These are phyloP conservation scores for Anguilla pacifica DNA, from an alignment of 2,797 vertebrate species.

Conservation along the genomic window DNA sequence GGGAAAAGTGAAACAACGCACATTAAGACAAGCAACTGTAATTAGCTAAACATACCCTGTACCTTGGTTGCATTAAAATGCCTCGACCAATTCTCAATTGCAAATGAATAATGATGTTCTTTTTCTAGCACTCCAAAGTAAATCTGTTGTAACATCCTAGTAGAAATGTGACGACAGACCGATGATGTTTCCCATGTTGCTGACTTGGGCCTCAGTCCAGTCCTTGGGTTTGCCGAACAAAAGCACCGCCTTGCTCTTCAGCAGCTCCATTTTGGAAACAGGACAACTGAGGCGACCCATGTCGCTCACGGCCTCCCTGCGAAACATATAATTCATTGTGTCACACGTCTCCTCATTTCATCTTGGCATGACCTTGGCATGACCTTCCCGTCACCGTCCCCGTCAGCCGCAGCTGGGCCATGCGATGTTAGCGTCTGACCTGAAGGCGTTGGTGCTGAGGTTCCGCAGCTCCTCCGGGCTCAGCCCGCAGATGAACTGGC, in stretches of 20 bases:
- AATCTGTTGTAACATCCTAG: background rate
- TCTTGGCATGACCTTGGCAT: background rate
- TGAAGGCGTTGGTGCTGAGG: slow-evolving; percentile 57
- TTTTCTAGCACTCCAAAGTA: background rate
- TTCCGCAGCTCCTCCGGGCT: slow-evolving; percentile 51
- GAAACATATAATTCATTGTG: slow-evolving; percentile 25
- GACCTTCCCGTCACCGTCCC: background rate
- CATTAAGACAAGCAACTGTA: background rate
- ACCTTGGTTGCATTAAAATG: background rate
- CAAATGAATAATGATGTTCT: background rate
- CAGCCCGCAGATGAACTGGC: slow-evolving; percentile 71
- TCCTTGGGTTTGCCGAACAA: slow-evolving; percentile 28
- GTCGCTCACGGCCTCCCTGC: slow-evolving; percentile 66
- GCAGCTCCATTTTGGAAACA: background rate
- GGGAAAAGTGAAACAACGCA: background rate
- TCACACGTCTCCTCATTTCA: background rate
- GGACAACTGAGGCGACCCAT: slow-evolving; percentile 44
- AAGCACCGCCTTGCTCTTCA: slow-evolving; percentile 20
- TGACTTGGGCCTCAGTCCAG: slow-evolving; percentile 61
- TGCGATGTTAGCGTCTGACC: slow-evolving; percentile 51
- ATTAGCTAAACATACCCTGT: background rate
- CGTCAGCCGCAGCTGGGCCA: background rate
- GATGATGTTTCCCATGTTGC: slow-evolving; percentile 60
- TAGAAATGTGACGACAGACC: slow-evolving; percentile 52
- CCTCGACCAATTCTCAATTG: background rate